Evolutionary conservation across 2,888 invertebrate species (phyloP).

Genomic region (Digitonthophagus gazella): DNA sequence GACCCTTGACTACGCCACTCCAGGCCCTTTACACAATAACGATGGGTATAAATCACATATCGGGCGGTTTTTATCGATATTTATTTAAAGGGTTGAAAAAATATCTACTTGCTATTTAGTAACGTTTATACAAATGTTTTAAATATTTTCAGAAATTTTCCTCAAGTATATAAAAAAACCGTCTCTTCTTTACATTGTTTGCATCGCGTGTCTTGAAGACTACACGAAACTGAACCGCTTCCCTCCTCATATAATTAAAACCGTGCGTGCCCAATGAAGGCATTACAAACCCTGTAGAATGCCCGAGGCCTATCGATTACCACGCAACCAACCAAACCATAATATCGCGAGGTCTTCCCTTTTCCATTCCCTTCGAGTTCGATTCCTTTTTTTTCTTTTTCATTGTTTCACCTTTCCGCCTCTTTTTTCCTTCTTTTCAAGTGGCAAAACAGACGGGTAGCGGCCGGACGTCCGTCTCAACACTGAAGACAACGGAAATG

Average conservation of each 20-base stretch:
- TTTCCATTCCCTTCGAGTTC: not conserved
- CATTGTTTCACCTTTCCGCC: not conserved
- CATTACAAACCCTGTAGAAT: slow-evolving; percentile 27
- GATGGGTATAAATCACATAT: not conserved
- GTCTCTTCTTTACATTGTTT: not conserved
- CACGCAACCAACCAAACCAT: not conserved
- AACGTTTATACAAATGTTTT: too few relatives aligned
- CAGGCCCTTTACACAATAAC: not conserved
- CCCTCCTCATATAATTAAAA: slow-evolving; percentile 36
- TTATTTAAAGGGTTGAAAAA: not conserved
- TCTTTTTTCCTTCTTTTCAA: not conserved
- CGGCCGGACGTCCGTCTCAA: not conserved
- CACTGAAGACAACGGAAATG: not conserved
- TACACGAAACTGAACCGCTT: not conserved
- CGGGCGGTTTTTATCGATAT: too few relatives aligned
- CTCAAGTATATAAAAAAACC: too few relatives aligned
- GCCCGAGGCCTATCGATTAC: not conserved
- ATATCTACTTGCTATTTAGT: not conserved
- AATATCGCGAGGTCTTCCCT: not conserved
- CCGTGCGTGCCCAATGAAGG: slow-evolving; percentile 39
- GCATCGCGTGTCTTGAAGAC: not conserved
- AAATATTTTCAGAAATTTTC: too few relatives aligned
- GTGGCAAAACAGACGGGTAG: not conserved
- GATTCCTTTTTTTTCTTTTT: not conserved
- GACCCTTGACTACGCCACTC: slow-evolving; percentile 25